Percentiles rank a stretch among this genome's conserved stretches.
phyloP scores from a whole-genome alignment of 1,140 invertebrate species.

The Hyles euphorbiae region DNA sequence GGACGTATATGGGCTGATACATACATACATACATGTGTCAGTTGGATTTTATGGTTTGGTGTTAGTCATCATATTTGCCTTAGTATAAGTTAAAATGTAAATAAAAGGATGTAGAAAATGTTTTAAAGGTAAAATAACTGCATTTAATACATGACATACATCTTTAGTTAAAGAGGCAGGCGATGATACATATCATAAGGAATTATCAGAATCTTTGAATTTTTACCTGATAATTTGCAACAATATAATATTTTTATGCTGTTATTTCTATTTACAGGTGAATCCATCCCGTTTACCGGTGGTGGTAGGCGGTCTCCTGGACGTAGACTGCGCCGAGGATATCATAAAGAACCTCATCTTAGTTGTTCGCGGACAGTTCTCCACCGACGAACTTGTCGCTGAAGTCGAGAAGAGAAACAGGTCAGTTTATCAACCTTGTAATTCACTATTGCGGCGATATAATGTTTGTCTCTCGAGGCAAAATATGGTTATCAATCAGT shows the following conservation, averaged over 20 bases:
- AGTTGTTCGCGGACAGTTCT: conserved; percentile 98
- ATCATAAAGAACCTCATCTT: conserved; percentile 99
- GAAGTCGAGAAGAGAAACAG: conserved; percentile 99
- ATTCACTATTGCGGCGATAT: not conserved
- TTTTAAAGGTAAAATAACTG: no score
- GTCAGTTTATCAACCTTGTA: conserved; percentile 23
- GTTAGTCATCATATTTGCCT: no score
- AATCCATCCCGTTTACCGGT: conserved; percentile 98
- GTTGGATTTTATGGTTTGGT: no score
- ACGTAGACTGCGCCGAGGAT: conserved; percentile 99
- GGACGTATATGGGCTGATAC: no score
- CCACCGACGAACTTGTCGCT: conserved; percentile 98
- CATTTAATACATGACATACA: no score
- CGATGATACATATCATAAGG: not conserved
- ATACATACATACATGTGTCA: no score
- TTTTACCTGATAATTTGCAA: no score
- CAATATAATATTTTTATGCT: conserved; percentile 13
- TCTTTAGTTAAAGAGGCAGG: no score
- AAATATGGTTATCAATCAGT: not conserved
- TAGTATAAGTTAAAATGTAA: no score
- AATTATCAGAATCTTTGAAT: no score
- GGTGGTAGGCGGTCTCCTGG: conserved; percentile 96
- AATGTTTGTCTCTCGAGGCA: not conserved
- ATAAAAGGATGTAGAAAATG: no score
- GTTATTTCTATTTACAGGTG: conserved; percentile 77